Base-by-base conservation (phyloP, 2,797 vertebrate species). In the Fratercula arctica region DNA sequence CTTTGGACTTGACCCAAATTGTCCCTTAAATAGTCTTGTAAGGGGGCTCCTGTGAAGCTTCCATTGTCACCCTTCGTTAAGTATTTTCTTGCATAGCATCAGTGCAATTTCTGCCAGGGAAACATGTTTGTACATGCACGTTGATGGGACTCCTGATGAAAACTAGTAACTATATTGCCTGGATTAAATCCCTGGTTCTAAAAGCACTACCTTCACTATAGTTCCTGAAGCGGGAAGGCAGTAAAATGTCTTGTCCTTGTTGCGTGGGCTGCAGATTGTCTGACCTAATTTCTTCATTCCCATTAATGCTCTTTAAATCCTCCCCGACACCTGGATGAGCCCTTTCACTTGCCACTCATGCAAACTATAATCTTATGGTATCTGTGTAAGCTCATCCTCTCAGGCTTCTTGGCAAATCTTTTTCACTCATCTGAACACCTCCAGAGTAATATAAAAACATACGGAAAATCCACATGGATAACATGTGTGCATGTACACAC, bases 241-340 rank as follows among this genome's bases (percentile, higher is more conserved):
- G 53, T 1, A 5, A 91, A 85, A 46, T 14, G 8, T 19, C 72
- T 45, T 79, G 56, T 73, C 85, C 77, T 82, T 91, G 56, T 70
- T 92, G 57, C 68, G 14, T 69, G 63, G 23, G 54, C 41, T 90
- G 73, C 85, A 94, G 67, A 56, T 95, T 74, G 41, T 41, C 83
- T 89, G 89, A 92, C 93, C 90, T 82, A 93, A 85, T 95, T 97
- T 87, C 57, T 92, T 83, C 75, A 51, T 31, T 85, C 37, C 75
- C 17, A 24, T 67, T 94, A 96, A 93, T 67, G 50, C 50, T 84
- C 37, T 53, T 48, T 82, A 82, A 95, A 92, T 93, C 92, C 87
- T 85, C 24, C 50, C 46, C 1, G 17, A 90, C 93, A 95, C 93
- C 79, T 80, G 46, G 56, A 74, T 61, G 80, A 94, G 89, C 70